Percentiles rank a stretch among this genome's conserved stretches.
phyloP scores from a whole-genome alignment of 2,888 invertebrate species.

The Myopa tessellatipennis region DNA sequence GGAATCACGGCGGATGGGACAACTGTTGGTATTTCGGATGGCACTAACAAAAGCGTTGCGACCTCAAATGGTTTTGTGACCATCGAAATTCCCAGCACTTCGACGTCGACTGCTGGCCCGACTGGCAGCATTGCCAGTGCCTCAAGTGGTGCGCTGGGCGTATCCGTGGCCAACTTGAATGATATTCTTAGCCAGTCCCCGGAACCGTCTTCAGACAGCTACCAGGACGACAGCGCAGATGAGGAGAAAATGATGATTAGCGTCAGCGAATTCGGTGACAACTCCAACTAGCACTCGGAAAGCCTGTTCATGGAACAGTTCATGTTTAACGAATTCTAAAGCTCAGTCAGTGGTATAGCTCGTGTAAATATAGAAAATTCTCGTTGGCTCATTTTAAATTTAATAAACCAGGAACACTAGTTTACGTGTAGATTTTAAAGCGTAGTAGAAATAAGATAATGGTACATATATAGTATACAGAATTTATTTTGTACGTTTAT shows the following conservation, averaged over 20 bases:
- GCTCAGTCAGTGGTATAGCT: background rate
- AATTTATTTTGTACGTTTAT: background rate
- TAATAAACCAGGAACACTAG: constrained; percentile 1
- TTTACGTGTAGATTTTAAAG: background rate
- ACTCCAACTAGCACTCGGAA: constrained; percentile 67
- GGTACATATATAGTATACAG: background rate
- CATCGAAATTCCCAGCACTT: constrained; percentile 58
- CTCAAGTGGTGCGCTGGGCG: constrained; percentile 35
- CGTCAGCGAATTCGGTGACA: constrained; percentile 61
- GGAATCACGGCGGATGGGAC: constrained; percentile 28
- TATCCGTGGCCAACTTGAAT: constrained; percentile 1
- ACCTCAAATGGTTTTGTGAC: constrained; percentile 61
- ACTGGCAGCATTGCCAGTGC: constrained; percentile 47
- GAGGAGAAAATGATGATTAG: constrained; percentile 66
- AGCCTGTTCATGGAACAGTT: constrained; percentile 68
- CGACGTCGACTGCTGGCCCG: constrained; percentile 60
- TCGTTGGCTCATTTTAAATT: background rate
- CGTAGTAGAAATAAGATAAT: background rate
- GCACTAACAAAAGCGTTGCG: constrained; percentile 56
- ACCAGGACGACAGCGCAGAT: constrained; percentile 60
- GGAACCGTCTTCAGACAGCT: constrained; percentile 48
- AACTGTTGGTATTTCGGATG: constrained; percentile 23
- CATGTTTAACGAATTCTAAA: constrained; percentile 64
- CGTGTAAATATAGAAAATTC: constrained; percentile 17
- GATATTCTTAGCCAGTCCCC: constrained; percentile 48